Percentiles rank a stretch among this genome's conserved stretches.
Evolutionary conservation across 1,140 invertebrate genomes (phyloP).

Genomic region (Coenobita brevimanus): DNA sequence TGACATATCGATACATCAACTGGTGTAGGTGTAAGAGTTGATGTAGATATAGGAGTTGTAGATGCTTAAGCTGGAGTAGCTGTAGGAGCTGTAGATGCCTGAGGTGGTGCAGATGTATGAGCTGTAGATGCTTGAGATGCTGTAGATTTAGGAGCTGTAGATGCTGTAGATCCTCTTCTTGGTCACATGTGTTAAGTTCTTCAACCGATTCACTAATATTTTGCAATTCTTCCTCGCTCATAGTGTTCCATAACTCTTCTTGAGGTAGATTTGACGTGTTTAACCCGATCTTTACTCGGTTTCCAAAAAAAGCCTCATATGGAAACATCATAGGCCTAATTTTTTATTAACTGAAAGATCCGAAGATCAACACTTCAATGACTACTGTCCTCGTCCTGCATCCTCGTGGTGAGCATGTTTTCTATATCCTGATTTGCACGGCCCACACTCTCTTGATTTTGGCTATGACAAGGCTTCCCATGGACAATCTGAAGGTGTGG

Average conservation of each 20-base stretch:
- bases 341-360: slow-evolving; percentile 67
- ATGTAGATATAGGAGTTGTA: too few species aligned
- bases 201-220: not conserved
- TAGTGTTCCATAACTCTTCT: not conserved
- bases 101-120: too few species aligned
- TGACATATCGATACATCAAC: too few species aligned
- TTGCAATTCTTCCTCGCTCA: slow-evolving; percentile 1
- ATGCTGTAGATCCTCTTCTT: too few species aligned
- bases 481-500: not conserved
- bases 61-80: too few species aligned
- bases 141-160: too few species aligned
- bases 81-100: too few species aligned
- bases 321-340: slow-evolving; percentile 19
- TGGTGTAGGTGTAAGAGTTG: not conserved
- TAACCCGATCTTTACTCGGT: slow-evolving; percentile 54
- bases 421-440: not conserved
- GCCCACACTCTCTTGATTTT: slow-evolving; percentile 1
- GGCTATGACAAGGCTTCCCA: not conserved
- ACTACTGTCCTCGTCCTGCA: slow-evolving; percentile 9
- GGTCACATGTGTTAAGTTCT: too few species aligned
- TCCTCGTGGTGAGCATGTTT: slow-evolving; percentile 11
- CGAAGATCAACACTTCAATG: not conserved
- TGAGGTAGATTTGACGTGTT: slow-evolving; percentile 48
- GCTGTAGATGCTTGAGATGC: too few species aligned
- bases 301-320: slow-evolving; percentile 67